Base-by-base conservation (phyloP, 2,888 invertebrate species). In the Allolobophora icterica region DNA sequence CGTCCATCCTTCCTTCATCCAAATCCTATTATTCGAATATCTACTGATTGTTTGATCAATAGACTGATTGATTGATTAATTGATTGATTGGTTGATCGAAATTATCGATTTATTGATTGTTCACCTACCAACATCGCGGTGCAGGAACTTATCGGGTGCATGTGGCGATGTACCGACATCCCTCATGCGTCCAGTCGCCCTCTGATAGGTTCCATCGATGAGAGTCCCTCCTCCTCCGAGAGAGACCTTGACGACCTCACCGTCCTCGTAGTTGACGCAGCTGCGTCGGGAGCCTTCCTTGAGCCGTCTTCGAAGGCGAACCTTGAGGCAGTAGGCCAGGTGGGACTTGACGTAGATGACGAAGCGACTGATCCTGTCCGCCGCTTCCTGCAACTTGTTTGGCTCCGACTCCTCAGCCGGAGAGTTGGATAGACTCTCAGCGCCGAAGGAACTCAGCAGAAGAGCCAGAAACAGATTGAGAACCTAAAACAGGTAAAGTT, bases 381-480 rank as follows among this genome's bases (percentile, higher is more conserved):
- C 98, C 92, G 99, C 99, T 96, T 99, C 99, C 91, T 98, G 97
- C 95, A 99, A 97, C 97, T 99, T 99, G 96, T 99, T 99, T 91
- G 99, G 98, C 38, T 91, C 91, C 96, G 98, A 98, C 24, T 95
- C 95, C 97, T 98, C 94, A 30, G 90, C 52, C 92, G 98, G 52
- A 38, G 84, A 98, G 93, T 98, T 97, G 91, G 94, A 94, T 94
- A 99, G 96, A 96, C 98, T 99, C 93, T 99, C 98, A 93, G 98
- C 98, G 95, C 99, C 99, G 95, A 99, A 99, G 96, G 99, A 99
- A 96, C 98, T 98, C 97, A 99, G 97, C 96, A 99, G 97, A 97
- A 99, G 97, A 96, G 99, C 99, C 97, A 99, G 98, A 97, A 99
- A 99, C 95, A 99, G 98, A 96, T 99, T 99, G 95, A 99, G 97